Evolutionary conservation across 2,113 vertebrate species (phyloP).

Genomic region (Apeltes quadracus): DNA sequence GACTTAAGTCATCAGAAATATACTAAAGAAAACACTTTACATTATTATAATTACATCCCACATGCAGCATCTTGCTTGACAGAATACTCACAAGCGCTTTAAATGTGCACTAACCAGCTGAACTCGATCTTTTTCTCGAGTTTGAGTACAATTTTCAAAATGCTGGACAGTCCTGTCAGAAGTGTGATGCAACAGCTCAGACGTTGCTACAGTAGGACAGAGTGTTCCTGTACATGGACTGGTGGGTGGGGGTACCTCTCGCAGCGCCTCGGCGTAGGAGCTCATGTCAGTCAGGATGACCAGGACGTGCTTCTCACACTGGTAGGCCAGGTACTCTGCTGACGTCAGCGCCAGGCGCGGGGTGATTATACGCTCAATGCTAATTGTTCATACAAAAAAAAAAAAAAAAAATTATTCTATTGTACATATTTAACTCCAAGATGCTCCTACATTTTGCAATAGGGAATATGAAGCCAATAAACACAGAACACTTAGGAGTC

Average conservation of each 20-base stretch:
- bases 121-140: neutral
- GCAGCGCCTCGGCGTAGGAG: slow-evolving; percentile 84
- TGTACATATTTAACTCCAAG: neutral
- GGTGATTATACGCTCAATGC: slow-evolving; percentile 86
- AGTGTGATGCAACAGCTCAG: neutral
- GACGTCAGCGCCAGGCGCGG: slow-evolving; percentile 84
- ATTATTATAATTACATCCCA: neutral
- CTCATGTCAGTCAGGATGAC: slow-evolving; percentile 88
- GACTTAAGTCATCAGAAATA: neutral
- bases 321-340: slow-evolving; percentile 85
- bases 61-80: neutral
- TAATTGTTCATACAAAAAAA: slow-evolving; percentile 54
- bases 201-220: neutral
- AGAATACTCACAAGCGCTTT: neutral
- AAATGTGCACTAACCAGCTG: neutral
- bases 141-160: neutral
- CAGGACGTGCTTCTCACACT: slow-evolving; percentile 87
- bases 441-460: neutral
- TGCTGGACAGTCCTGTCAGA: neutral
- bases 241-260: slow-evolving; percentile 76
- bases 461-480: neutral
- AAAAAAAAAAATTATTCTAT: neutral
- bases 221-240: neutral
- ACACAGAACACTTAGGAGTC: neutral
- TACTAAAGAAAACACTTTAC: neutral